Evolutionary conservation across 2,113 vertebrate species (phyloP), one percentile per base, ranked within the genome.

Genomic region (Phocoena sinus): DNA sequence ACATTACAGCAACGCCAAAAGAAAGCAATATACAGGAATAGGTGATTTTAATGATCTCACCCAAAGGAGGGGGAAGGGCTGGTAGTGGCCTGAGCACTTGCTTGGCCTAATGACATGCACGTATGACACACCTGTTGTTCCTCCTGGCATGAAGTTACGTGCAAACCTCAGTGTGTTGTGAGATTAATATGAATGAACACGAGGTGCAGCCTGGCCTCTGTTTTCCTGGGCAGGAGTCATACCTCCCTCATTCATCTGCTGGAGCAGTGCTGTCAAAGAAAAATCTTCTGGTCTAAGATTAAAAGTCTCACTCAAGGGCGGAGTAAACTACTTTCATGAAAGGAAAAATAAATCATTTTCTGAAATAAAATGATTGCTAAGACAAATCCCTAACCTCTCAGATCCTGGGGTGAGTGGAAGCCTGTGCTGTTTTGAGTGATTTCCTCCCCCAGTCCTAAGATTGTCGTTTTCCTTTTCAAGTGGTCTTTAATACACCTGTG

Each of bases 181-280:
- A 36, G 31, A 53, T 5, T 5, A 5, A 33, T 0, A 26, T 0
- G 21, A 68, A 60, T 0, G 33, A 28, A 41, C 5, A 10, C 23
- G 3, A 58, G 36, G 31, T 3, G 15, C 3, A 14, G 25, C 1
- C 67, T 13, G 41, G 33, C 31, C 47, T 77, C 74, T 18, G 20
- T n/a, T 23, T 23, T 79, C 47, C 50, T 7, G 31, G 10, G 31
- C 20, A 68, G 31, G 41, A 56, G 28, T 31, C 8, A 23, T 3
- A 17, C 18, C 33, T 14, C 28, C 47, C 23, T 58, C 62, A 20
- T 1, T 25, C 17, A 50, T n/a, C 70, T 26, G 6, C 3, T 53
- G 67, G 13, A 63, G 31, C 38, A 13, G 6, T 17, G 31, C 68
- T 67, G 71, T 38, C 33, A 26, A 23, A 44, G 67, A 21, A 41